A percentile compares a stretch with the other conserved stretches of the same genome.
Evolutionary conservation across 2,888 invertebrate species (phyloP).

Genomic region (Neuroscelio doddi): DNA sequence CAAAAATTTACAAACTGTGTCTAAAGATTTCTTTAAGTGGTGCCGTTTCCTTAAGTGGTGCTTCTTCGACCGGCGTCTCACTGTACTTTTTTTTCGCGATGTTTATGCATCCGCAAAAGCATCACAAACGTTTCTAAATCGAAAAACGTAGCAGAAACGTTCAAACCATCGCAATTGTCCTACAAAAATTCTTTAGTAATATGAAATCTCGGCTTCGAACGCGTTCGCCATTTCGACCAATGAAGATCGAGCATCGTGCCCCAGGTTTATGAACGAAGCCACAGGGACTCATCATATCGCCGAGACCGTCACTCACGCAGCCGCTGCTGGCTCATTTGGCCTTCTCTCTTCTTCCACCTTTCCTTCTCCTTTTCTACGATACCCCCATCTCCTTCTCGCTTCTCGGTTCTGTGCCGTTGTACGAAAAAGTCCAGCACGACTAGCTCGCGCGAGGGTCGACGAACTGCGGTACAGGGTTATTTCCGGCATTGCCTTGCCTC

Average conservation of each 20-base stretch:
- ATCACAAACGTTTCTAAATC: too few relatives aligned
- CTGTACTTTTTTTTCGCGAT: too few relatives aligned
- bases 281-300: neutral
- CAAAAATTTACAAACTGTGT: too few relatives aligned
- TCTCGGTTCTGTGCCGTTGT: conserved; percentile 22
- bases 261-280: neutral
- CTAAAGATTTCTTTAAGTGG: too few relatives aligned
- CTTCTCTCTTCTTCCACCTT: neutral
- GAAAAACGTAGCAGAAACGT: too few relatives aligned
- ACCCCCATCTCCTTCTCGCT: conserved; percentile 20
- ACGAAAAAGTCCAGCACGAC: conserved; percentile 44
- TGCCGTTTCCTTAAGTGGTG: too few relatives aligned
- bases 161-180: too few relatives aligned
- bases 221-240: conserved; percentile 1
- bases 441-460: conserved; percentile 66
- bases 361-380: conserved; percentile 14
- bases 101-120: too few relatives aligned
- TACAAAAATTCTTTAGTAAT: too few relatives aligned
- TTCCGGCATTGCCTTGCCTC: conserved; percentile 66
- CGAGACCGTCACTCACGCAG: neutral
- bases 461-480: conserved; percentile 62
- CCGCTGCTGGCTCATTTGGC: conserved; percentile 37
- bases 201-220: too few relatives aligned
- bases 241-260: neutral
- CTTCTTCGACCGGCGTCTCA: too few relatives aligned